Conservation (phyloP, 2,113 vertebrate genomes). For the Leucosticte australis region DNA sequence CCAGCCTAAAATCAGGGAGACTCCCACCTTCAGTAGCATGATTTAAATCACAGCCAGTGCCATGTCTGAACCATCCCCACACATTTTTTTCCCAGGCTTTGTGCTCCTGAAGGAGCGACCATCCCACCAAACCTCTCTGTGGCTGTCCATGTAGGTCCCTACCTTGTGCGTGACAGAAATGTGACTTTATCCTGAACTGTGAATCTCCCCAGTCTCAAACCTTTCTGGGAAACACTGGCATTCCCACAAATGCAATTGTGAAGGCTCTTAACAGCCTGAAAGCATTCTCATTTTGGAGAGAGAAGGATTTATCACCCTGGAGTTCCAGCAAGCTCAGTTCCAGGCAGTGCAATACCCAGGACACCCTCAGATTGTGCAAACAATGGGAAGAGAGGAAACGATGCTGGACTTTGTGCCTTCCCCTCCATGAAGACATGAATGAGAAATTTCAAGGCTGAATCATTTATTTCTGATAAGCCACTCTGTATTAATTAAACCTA, state of each 20-base stretch:
- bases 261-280: not conserved
- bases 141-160: no score
- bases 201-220: not conserved
- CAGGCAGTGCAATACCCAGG: not conserved
- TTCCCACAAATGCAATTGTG: not conserved
- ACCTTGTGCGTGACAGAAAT: not conserved
- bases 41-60: not conserved
- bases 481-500: constrained; percentile 31
- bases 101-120: not conserved
- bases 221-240: not conserved
- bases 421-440: not conserved
- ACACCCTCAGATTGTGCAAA: not conserved
- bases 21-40: not conserved
- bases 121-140: not conserved
- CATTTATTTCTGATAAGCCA: constrained; percentile 10
- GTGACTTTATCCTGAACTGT: not conserved
- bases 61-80: not conserved
- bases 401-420: not conserved
- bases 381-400: constrained; percentile 34
- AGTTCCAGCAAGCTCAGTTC: not conserved
- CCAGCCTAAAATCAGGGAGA: not conserved
- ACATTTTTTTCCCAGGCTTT: not conserved
- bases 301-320: not conserved
- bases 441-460: constrained; percentile 23
- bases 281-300: not conserved